Conservation (phyloP, 1,140 invertebrate genomes). For the Microplitis mediator region DNA sequence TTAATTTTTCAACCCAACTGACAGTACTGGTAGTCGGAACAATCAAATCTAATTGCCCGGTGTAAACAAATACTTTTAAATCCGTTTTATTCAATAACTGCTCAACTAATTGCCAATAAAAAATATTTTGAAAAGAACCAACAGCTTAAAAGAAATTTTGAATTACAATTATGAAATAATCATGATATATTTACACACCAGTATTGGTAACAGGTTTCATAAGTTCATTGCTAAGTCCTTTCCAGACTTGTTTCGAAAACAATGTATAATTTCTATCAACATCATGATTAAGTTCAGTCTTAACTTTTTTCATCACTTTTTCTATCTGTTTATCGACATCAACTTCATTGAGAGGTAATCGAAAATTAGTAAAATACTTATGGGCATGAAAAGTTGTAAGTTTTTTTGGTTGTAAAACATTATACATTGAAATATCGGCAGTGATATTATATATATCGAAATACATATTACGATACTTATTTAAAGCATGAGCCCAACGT, state of each 20-base stretch:
- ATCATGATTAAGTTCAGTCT: background rate
- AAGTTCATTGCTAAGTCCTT: background rate
- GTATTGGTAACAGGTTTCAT: background rate
- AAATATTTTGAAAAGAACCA: background rate
- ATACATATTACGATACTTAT: too few relatives aligned
- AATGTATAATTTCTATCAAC: background rate
- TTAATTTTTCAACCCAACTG: slow-evolving; percentile 75
- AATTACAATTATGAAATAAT: background rate
- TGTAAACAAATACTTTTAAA: slow-evolving; percentile 72
- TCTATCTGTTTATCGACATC: too few relatives aligned
- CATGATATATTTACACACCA: background rate
- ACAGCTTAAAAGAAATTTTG: background rate
- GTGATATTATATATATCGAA: too few relatives aligned
- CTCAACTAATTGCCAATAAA: background rate
- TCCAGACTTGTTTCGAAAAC: background rate
- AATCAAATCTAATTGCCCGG: slow-evolving; percentile 74
- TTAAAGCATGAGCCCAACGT: background rate
- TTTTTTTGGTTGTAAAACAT: too few relatives aligned
- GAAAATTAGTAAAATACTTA: too few relatives aligned
- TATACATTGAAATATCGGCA: too few relatives aligned
- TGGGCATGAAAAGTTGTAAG: too few relatives aligned
- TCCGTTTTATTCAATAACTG: slow-evolving; percentile 33
- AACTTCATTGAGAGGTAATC: too few relatives aligned
- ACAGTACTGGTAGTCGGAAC: slow-evolving; percentile 73
- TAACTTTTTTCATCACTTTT: too few relatives aligned